Conservation (phyloP, 1,140 invertebrate genomes). For the Mycetomoellerius zeteki region DNA sequence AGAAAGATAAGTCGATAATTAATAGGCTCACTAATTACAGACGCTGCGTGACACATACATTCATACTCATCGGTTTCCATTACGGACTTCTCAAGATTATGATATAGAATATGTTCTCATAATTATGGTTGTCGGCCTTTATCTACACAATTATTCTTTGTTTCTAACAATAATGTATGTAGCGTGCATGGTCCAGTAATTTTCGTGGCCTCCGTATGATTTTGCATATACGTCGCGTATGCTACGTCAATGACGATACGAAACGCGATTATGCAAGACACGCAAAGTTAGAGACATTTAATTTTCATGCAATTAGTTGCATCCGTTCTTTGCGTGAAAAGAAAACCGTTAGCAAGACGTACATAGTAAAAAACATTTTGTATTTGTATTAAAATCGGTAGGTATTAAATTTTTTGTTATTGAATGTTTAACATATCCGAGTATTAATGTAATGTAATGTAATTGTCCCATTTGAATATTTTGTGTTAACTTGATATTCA, state of each 20-base stretch:
- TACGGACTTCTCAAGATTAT: slow-evolving; percentile 65
- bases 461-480: no score
- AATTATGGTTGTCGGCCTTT: slow-evolving; percentile 61
- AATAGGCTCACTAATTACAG: slow-evolving; percentile 27
- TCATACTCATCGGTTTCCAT: slow-evolving; percentile 36
- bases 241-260: slow-evolving; percentile 32
- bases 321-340: slow-evolving; percentile 9
- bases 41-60: slow-evolving; percentile 46
- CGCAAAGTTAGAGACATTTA: slow-evolving; percentile 23
- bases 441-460: no score
- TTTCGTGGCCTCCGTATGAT: slow-evolving; percentile 69
- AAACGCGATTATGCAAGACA: slow-evolving; percentile 46
- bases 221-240: slow-evolving; percentile 52
- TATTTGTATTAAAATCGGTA: no score
- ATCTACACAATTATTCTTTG: slow-evolving; percentile 66
- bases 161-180: slow-evolving; percentile 51
- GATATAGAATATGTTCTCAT: slow-evolving; percentile 72
- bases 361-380: not conserved
- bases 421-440: no score
- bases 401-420: no score
- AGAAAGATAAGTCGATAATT: slow-evolving; percentile 32
- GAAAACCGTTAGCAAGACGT: slow-evolving; percentile 13
- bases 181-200: slow-evolving; percentile 71
- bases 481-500: no score
- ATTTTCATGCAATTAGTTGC: slow-evolving; percentile 35